Evolutionary conservation across 2,888 invertebrate species (phyloP), one percentile per base, ranked within the genome.

Genomic region (Eristalis pertinax): DNA sequence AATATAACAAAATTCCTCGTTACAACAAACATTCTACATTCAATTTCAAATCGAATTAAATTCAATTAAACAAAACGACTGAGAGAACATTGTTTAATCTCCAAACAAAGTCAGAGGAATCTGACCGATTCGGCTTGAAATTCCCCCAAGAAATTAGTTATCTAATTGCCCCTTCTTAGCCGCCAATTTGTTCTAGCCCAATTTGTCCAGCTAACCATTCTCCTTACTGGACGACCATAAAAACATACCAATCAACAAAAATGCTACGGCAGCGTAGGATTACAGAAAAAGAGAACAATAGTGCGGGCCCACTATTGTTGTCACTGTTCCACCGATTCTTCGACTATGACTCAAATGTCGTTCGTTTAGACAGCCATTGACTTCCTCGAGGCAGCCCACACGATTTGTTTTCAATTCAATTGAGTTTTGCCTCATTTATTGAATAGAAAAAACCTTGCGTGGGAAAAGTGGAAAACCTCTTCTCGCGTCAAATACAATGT

Each of bases 401-500:
- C 73, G 67, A 68, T 68, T 62, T 67, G 62, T 58, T 78, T 41
- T 58, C 26, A 73, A 79, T 79, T 73, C 63, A 74, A 65, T 79
- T 72, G 32, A 19, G 10, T 35, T n/a, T 64, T 70, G 35, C 64
- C 22, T 62, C 73, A 43, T 35, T 64, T 70, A 56, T 70, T 38
- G 60, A 68, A 29, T 62, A 29, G 68, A 68, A 73, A 74, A 68
- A 68, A 80, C 63, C 56, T 38, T 35, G 80, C 68, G 80, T 80
- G 80, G 80, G 80, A 80, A 80, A 70, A 79, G 63, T 73, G 50
- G 62, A 62, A 73, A 74, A 80, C 73, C 68, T 32, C 73, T 68
- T 73, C 41, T 63, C 80, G 68, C 62, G 74, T 63, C 15, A 32
- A 50, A 19, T n/a, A 50, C 32, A 64, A 60, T 79, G 41, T 67